phyloP scores from a whole-genome alignment of 2,113 vertebrate species.

The Collichthys lucidus region DNA sequence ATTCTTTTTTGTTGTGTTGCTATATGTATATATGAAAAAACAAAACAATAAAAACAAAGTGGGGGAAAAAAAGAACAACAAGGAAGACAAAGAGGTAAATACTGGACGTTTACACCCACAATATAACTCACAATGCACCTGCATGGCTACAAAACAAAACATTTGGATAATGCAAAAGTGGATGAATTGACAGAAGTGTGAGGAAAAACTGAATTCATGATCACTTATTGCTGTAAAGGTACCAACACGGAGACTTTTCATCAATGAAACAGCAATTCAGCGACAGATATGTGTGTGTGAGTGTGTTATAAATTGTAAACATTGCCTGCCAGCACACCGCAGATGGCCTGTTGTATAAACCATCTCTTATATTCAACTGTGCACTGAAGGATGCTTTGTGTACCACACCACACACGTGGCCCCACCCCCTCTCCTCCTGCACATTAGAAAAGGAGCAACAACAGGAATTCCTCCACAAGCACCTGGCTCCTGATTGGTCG shows the following conservation, averaged over 20 bases:
- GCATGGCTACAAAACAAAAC: background rate
- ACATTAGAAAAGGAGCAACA: constrained; percentile 43
- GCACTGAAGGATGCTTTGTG: constrained; percentile 58
- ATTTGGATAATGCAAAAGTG: background rate
- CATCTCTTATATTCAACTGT: constrained; percentile 1
- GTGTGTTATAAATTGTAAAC: background rate
- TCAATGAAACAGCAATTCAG: background rate
- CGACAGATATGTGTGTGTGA: background rate
- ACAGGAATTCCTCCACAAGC: constrained; percentile 62
- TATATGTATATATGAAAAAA: too few relatives aligned
- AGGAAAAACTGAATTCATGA: background rate
- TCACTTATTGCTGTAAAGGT: background rate
- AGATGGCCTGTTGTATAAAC: constrained; percentile 7
- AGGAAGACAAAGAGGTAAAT: background rate
- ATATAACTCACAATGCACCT: background rate
- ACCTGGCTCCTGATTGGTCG: constrained; percentile 67
- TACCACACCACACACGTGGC: constrained; percentile 41
- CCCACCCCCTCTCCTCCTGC: constrained; percentile 49
- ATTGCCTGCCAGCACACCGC: constrained; percentile 19
- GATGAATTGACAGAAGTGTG: too few relatives aligned
- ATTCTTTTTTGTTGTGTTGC: too few relatives aligned
- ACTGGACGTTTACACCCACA: background rate
- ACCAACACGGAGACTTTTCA: background rate
- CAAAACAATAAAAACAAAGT: too few relatives aligned
- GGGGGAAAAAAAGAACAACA: background rate